A percentile compares a stretch with the other conserved stretches of the same genome.
phyloP scores from a whole-genome alignment of 2,113 vertebrate species.

The Myotis brandtii region DNA sequence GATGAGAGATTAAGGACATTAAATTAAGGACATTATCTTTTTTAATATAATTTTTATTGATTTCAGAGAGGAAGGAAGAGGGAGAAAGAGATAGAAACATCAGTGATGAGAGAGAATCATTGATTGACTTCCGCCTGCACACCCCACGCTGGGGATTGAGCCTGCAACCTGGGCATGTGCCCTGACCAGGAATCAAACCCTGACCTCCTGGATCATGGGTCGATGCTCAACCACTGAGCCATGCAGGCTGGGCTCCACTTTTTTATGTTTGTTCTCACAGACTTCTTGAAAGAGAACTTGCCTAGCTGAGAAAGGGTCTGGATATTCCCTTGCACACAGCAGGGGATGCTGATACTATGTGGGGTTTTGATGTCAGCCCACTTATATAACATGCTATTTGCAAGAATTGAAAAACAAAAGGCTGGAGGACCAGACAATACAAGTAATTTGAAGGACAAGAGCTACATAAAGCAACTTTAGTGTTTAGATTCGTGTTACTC shows the following conservation, averaged over 20 bases:
- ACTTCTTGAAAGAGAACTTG: conserved; percentile 24
- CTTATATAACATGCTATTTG: not conserved
- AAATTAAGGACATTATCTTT: too few species aligned
- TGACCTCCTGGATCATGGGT: too few species aligned
- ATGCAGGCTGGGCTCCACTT: not conserved
- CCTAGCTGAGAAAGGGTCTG: not conserved
- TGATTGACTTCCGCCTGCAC: too few species aligned
- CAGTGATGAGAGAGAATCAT: too few species aligned
- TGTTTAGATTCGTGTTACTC: conserved; percentile 63
- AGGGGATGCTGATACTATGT: not conserved
- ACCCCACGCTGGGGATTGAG: too few species aligned
- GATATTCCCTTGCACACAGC: not conserved
- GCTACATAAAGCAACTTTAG: not conserved
- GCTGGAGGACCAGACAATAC: not conserved
- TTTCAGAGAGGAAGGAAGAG: too few species aligned
- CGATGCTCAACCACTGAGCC: too few species aligned
- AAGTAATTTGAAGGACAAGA: conserved; percentile 47
- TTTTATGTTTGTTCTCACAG: not conserved
- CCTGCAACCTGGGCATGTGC: too few species aligned
- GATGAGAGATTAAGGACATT: too few species aligned
- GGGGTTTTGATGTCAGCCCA: not conserved
- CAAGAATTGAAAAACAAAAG: conserved; percentile 52
- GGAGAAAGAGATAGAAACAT: too few species aligned
- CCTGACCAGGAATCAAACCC: too few species aligned
- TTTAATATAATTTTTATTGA: too few species aligned